Conservation (phyloP, 2,113 vertebrate species). For the Apodemus sylvaticus region DNA sequence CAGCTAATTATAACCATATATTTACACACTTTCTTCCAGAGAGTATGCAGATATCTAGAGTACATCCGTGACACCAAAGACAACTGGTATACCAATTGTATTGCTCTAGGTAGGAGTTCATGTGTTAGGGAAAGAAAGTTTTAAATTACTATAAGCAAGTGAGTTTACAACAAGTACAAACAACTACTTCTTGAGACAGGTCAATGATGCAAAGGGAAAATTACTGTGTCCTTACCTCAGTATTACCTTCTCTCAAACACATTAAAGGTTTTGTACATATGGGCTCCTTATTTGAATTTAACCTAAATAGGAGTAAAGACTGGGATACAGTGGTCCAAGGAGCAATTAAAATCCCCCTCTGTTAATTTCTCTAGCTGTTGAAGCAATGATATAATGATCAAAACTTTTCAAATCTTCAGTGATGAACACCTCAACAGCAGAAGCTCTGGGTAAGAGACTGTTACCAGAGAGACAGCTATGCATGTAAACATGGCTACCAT, state of each 20-base stretch:
- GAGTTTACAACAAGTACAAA: neutral
- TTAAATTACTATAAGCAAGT: neutral
- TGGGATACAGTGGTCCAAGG: neutral
- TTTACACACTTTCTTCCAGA: neutral
- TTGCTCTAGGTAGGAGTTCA: neutral
- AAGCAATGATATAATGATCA: neutral
- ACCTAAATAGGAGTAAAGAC: neutral
- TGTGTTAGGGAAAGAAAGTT: neutral
- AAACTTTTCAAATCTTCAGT: neutral
- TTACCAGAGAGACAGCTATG: neutral
- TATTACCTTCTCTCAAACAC: neutral
- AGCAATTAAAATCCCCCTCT: neutral
- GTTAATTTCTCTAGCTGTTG: neutral
- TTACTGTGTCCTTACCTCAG: neutral
- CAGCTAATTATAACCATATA: neutral
- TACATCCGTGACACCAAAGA: neutral
- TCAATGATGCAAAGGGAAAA: neutral
- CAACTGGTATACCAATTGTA: neutral
- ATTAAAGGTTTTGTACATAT: too few species aligned
- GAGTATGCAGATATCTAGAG: neutral
- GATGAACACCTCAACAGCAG: neutral
- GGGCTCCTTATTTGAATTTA: neutral
- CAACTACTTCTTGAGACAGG: constrained; percentile 4
- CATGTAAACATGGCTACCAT: neutral
- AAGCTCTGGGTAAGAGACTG: neutral